These are phyloP conservation scores for Trachymyrmex septentrionalis DNA, from an alignment of 1,140 invertebrate species.

Conservation along the genomic window DNA sequence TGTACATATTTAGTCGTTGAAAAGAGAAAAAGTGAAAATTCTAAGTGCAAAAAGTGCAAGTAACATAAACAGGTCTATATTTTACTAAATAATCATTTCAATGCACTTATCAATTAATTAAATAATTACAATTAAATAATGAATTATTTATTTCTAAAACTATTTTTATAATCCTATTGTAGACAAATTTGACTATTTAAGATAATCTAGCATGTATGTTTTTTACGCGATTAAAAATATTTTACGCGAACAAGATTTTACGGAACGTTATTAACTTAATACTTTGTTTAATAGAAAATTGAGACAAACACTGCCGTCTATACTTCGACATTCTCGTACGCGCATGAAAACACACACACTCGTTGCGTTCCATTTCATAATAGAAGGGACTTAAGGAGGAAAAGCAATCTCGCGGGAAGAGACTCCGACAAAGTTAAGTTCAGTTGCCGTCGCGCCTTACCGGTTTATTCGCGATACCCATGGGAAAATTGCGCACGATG, in stretches of 20 bases:
- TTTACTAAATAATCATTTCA: not conserved
- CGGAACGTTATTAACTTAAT: not conserved
- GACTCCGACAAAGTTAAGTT: conserved; percentile 5
- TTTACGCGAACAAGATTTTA: too few relatives aligned
- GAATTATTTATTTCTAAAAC: not conserved
- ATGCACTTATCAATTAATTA: not conserved
- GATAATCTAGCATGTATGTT: not conserved
- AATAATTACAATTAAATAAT: not conserved
- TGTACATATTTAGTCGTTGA: too few relatives aligned
- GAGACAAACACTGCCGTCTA: not conserved
- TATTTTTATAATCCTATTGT: not conserved
- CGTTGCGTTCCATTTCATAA: not conserved
- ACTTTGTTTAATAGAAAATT: not conserved
- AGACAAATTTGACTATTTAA: not conserved
- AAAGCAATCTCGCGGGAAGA: conserved; percentile 62
- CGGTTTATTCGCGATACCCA: conserved; percentile 31
- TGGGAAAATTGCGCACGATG: conserved; percentile 27
- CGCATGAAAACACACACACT: not conserved
- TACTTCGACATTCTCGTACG: not conserved
- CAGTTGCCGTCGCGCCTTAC: not conserved
- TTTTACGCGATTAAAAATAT: not conserved
- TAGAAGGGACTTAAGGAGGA: conserved; percentile 39
- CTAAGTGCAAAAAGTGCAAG: too few relatives aligned
- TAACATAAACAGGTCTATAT: not conserved
- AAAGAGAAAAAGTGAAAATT: too few relatives aligned